Percentiles rank a stretch among this genome's conserved stretches.
phyloP scores from a whole-genome alignment of 1,140 invertebrate species.

The Amphibalanus amphitrite region DNA sequence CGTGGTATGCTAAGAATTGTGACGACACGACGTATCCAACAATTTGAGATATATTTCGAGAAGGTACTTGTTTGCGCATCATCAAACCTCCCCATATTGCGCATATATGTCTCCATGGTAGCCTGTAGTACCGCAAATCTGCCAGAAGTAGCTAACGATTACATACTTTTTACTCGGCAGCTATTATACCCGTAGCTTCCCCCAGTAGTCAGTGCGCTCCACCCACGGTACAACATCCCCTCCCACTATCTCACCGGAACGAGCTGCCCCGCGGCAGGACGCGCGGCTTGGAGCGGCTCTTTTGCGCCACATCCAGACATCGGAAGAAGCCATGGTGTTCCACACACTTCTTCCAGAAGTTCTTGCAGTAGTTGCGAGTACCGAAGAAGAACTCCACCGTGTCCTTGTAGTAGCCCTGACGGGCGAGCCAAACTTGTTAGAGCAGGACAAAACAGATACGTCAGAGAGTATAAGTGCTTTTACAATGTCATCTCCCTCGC shows the following conservation, averaged over 20 bases:
- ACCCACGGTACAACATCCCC: too few relatives aligned
- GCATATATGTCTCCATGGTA: too few relatives aligned
- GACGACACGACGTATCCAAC: too few relatives aligned
- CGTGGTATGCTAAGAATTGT: too few relatives aligned
- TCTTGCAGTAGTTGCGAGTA: constrained; percentile 94
- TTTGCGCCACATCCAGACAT: constrained; percentile 62
- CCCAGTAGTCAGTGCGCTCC: too few relatives aligned
- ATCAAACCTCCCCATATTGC: too few relatives aligned
- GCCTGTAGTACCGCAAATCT: too few relatives aligned
- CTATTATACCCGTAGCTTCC: too few relatives aligned
- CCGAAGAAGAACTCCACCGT: constrained; percentile 98
- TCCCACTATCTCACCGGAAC: constrained; percentile 50
- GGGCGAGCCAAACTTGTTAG: neutral
- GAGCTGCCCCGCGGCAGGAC: constrained; percentile 85
- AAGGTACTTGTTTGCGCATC: too few relatives aligned
- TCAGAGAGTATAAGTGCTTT: constrained; percentile 8
- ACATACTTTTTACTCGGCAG: too few relatives aligned
- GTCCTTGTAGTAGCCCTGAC: constrained; percentile 86
- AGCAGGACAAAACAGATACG: constrained; percentile 4
- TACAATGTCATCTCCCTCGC: constrained; percentile 4
- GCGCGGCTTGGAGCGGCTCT: constrained; percentile 65
- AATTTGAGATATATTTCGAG: too few relatives aligned
- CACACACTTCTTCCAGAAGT: constrained; percentile 99
- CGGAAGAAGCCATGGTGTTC: constrained; percentile 98
- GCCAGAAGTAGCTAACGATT: too few relatives aligned